Evolutionary conservation across 2,113 vertebrate genomes (phyloP), one percentile per base, ranked within the genome.

Genomic region (Geothlypis trichas): DNA sequence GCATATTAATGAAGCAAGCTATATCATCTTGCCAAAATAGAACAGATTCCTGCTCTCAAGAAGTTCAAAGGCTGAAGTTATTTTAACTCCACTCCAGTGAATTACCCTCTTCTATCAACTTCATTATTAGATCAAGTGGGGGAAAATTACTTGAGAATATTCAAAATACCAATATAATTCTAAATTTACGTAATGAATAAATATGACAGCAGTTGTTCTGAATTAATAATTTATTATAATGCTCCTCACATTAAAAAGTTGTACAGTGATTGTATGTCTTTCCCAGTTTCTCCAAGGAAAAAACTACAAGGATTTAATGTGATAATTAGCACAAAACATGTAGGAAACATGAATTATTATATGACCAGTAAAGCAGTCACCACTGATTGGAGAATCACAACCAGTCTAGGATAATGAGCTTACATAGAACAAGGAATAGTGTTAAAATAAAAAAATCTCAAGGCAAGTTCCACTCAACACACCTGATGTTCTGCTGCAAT

Each of bases 131-230:
- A 91, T 73, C 39, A 93, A 88, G 67, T 42, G 42, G 18, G 15
- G 16, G 7, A 92, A 93, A 92, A 86, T 23, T 46, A 31, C 42
- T 54, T 94, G 65, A 65, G n/a, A 81, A 77, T 35, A 21, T 68
- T 92, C n/a, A 72, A 94, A 88, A 87, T 31, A 67, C 52, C 81
- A 11, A 54, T 35, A 33, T 30, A 75, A 72, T 37, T 86, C 55
- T 76, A 87, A 85, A 89, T 79, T 85, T 87, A 68, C 27, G 24
- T 58, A 91, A 82, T 51, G 28, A 80, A 93, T 47, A 95, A 93
- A 78, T 54, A 94, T 71, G 28, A 71, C 9, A 87, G 49, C 20
- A 68, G 14, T 67, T 13, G 17, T 47, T 22, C 63, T 59, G 39
- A 66, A 87, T 82, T 10, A 90, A 88, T 83, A 82, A 68, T 84